Base-by-base conservation (phyloP, 2,113 vertebrate species). In the Tylochromis polylepis region DNA sequence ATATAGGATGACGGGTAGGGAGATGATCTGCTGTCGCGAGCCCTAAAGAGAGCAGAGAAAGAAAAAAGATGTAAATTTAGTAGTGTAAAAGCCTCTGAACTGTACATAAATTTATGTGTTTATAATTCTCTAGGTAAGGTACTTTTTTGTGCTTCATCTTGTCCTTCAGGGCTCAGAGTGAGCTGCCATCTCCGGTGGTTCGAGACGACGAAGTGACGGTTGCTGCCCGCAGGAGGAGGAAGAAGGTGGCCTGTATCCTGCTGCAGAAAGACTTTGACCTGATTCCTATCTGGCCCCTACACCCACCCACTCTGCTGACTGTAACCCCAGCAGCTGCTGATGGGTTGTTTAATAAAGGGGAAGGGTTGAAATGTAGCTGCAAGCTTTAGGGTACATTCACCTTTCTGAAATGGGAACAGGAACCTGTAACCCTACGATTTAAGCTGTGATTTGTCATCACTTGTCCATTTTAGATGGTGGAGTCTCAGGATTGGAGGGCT, bases 221-320 rank as follows among this genome's bases (percentile, higher is more conserved):
- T 43, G 95, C 97, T 15, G 97, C 96, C 11, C 91, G 95, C 22
- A 96, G 97, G 53, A 97, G 96, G 84, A 96, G 96, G 62, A 98
- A 96, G 85, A 97, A 95, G 93, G 95, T 96, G 87, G 95, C 97
- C 59, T 96, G 97, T 98, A 98, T 99, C 97, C 97, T 98, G 6
- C n/a, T 29, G 8, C 18, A 14, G 8, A 1, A 24, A 3, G 8
- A 15, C 31, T 27, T 51, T 49, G 11, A 49, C 24, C 10, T 29
- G 24, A 18, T 75, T 51, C 6, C 43, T 51, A 10, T 75, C 46
- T 10, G 29, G 24, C 24, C 16, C 43, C 43, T 75, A 49, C 43
- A 49, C 70, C 70, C 11, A 16, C 24, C 41, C 67, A 75, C 9
- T 49, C 67, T 51, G 43, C 43, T 2, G 16, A 51, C 15, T 8